These are phyloP conservation scores for Bucco capensis DNA, from an alignment of 2,113 vertebrate species.

Conservation along the genomic window DNA sequence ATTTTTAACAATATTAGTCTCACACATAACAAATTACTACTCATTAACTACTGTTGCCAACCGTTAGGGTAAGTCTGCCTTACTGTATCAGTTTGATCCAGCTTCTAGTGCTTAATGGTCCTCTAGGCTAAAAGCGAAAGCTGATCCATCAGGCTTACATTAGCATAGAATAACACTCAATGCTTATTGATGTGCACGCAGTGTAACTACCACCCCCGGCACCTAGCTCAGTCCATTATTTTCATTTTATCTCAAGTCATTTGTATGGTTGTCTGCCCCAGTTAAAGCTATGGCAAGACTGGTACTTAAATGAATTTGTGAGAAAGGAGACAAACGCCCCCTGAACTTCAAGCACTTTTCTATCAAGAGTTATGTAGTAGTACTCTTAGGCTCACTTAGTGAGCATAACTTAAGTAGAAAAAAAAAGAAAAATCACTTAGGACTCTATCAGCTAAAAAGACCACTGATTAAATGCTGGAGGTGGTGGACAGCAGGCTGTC, in stretches of 20 bases:
- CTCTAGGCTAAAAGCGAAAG: conserved; percentile 88
- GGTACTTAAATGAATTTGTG: conserved; percentile 80
- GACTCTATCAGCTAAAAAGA: conserved; percentile 65
- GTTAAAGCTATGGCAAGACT: conserved; percentile 78
- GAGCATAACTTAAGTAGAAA: conserved; percentile 46
- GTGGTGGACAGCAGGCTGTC: not conserved
- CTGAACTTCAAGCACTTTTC: conserved; percentile 86
- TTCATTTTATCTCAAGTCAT: conserved; percentile 87
- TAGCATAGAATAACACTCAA: conserved; percentile 88
- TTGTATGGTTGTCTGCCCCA: conserved; percentile 81
- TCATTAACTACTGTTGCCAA: conserved; percentile 75
- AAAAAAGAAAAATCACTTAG: conserved; percentile 62
- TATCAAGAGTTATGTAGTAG: conserved; percentile 70
- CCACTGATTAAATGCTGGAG: conserved; percentile 68
- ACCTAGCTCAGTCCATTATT: conserved; percentile 81
- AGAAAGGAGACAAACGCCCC: conserved; percentile 81
- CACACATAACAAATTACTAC: conserved; percentile 69
- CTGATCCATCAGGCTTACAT: conserved; percentile 93
- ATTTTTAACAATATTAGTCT: conserved; percentile 67
- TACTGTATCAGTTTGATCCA: conserved; percentile 81
- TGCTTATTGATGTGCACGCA: conserved; percentile 84
- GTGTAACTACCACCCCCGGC: conserved; percentile 78
- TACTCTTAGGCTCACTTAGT: conserved; percentile 70
- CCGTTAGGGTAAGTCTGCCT: conserved; percentile 69
- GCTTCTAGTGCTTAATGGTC: conserved; percentile 89